Evolutionary conservation across 92 coral and sea anemone species (phyloP).

Genomic region (Plumapathes pennacea): DNA sequence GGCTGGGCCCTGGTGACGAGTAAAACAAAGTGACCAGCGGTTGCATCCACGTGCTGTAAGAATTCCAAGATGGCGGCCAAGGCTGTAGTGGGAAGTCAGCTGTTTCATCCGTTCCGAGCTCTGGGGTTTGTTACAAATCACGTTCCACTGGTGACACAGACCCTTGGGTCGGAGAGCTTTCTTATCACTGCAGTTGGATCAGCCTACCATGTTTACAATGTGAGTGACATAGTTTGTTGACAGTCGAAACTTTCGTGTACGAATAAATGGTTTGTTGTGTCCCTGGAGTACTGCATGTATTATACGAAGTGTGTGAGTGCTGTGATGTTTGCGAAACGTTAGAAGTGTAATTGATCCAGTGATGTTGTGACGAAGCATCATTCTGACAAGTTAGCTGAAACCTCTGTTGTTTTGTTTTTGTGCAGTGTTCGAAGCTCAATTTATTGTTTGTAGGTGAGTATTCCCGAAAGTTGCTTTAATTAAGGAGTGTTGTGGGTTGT

Average conservation of each 20-base stretch:
- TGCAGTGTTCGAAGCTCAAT: conserved; percentile 89
- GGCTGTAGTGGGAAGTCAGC: conserved; percentile 68
- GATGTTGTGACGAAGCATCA: no score
- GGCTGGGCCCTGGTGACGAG: no score
- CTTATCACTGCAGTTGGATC: conserved; percentile 92
- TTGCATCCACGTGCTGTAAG: conserved; percentile 12
- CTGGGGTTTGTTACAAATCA: conserved; percentile 89
- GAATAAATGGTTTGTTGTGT: not conserved
- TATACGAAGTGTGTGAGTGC: not conserved
- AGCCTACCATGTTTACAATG: conserved; percentile 91
- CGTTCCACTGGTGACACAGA: conserved; percentile 84
- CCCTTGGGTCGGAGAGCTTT: conserved; percentile 79
- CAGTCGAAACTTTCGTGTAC: not conserved
- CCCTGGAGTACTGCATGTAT: not conserved
- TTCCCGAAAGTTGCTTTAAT: not conserved
- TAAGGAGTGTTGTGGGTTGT: no score
- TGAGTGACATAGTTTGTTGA: conserved; percentile 22
- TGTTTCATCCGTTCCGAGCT: conserved; percentile 93
- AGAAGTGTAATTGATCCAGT: no score
- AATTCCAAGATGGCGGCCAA: conserved; percentile 78
- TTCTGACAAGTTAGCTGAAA: not conserved
- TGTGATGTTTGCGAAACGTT: no score
- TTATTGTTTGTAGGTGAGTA: conserved; percentile 95
- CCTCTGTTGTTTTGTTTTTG: not conserved
- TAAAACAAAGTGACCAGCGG: conserved; percentile 31